phyloP scores from a whole-genome alignment of 2,888 invertebrate species.

The Oligia latruncula region DNA sequence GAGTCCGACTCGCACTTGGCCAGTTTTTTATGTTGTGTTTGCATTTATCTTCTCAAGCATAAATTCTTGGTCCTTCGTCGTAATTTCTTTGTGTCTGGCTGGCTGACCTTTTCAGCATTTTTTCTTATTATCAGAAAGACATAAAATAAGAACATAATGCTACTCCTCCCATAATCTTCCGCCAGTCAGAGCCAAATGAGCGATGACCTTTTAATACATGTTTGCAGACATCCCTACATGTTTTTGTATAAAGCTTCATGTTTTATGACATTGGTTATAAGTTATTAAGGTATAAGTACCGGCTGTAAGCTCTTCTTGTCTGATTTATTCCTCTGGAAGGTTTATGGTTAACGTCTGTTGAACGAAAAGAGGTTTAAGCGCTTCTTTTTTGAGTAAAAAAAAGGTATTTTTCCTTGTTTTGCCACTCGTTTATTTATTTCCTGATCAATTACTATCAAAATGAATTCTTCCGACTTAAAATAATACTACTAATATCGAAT shows the following conservation, averaged over 20 bases:
- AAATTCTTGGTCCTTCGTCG: conserved; percentile 13
- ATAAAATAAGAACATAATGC: conserved; percentile 19
- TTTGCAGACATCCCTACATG: not conserved
- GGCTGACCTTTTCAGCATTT: conserved; percentile 15
- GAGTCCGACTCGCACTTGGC: too few relatives aligned
- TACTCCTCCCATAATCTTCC: not conserved
- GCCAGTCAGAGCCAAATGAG: not conserved
- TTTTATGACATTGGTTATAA: conserved; percentile 24
- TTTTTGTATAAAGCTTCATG: not conserved
- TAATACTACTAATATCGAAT: too few relatives aligned
- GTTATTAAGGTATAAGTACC: conserved; percentile 7
- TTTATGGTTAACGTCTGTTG: not conserved
- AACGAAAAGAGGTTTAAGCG: not conserved
- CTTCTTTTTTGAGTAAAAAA: not conserved
- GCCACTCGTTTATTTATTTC: not conserved
- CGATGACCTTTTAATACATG: conserved; percentile 26
- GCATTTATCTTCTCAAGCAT: conserved; percentile 3
- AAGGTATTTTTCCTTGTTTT: not conserved
- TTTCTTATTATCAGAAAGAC: conserved; percentile 12
- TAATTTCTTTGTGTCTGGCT: conserved; percentile 31
- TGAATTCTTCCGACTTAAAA: too few relatives aligned
- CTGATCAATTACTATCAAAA: not conserved
- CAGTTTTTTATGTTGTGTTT: not conserved
- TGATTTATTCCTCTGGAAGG: conserved; percentile 6
- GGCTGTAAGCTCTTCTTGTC: not conserved